Conservation (phyloP, 2,797 vertebrate genomes). For the Sebastes steindachneri region DNA sequence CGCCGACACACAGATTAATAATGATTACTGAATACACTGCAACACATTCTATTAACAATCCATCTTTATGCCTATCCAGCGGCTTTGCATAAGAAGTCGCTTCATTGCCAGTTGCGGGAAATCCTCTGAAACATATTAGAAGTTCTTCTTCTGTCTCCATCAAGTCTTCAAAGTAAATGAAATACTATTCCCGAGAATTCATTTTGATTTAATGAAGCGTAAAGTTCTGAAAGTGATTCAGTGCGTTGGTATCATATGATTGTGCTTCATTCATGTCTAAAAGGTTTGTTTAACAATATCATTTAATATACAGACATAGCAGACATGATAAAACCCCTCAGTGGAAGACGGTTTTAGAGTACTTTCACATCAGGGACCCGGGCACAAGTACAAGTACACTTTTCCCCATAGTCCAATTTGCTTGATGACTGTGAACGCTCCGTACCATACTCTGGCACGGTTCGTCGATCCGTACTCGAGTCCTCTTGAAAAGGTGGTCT, state of each 20-base stretch:
- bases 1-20: conserved; percentile 80
- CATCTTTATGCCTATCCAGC: conserved; percentile 56
- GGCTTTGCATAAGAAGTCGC: conserved; percentile 54
- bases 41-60: conserved; percentile 76
- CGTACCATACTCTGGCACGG: too few relatives aligned
- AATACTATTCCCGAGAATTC: conserved; percentile 16
- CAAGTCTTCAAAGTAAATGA: conserved; percentile 44
- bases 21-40: conserved; percentile 77
- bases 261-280: conserved; percentile 4
- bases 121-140: conserved; percentile 49
- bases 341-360: neutral
- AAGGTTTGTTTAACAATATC: neutral
- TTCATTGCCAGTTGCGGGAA: conserved; percentile 40
- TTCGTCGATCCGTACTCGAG: too few relatives aligned
- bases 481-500: too few relatives aligned
- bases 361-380: too few relatives aligned
- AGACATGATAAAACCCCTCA: neutral
- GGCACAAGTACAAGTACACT: too few relatives aligned
- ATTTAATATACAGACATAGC: neutral
- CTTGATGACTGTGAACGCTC: too few relatives aligned
- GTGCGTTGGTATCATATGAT: neutral
- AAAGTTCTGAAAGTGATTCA: conserved; percentile 19
- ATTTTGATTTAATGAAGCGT: conserved; percentile 42
- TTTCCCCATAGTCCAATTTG: too few relatives aligned
- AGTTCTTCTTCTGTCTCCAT: conserved; percentile 34